Evolutionary conservation across 2,888 invertebrate genomes (phyloP), one percentile per base, ranked within the genome.

Genomic region (Apodemia mormo): DNA sequence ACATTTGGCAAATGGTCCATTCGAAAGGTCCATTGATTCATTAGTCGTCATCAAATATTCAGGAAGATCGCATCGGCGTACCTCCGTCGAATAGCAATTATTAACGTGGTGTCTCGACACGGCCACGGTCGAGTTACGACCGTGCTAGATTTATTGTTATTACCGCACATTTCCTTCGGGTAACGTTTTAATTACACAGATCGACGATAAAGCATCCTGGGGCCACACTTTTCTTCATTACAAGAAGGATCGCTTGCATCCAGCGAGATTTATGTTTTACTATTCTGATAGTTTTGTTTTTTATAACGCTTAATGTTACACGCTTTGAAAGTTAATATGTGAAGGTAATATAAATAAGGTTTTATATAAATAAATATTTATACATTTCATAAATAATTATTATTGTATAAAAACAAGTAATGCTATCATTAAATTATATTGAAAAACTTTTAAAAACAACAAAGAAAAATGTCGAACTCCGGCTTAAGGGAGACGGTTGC

Each of bases 101-200:
- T 82, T 80, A 80, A 79, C 80, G 80, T 77, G 77, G 77, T 78
- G 81, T 81, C 82, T 81, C 83, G 80, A 81, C 85, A 76, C 77
- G 77, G 76, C 78, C 75, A 77, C 76, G 77, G 78, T 77, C 80
- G 77, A 80, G 82, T 84, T 82, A 82, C 85, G 81, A 82, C 78
- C 82, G 79, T 78, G 79, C 77, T 81, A 88, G 92, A 93, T 93
- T 93, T 93, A 93, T 90, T 86, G 90, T 92, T 92, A 93, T 92
- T 92, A 86, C 92, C 86, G 83, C 85, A 86, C 90, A 89, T 92
- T 92, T 92, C 92, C 92, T 92, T 82, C 85, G 92, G 90, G 92
- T 87, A 91, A 92, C 93, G 92, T 92, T 93, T 92, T 92, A 93
- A 93, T 93, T 93, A 93, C 93, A 89, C 87, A 89, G 93, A 92